These are phyloP conservation scores for Melangyna quadrimaculata DNA, from an alignment of 2,888 invertebrate genomes.

Conservation along the genomic window DNA sequence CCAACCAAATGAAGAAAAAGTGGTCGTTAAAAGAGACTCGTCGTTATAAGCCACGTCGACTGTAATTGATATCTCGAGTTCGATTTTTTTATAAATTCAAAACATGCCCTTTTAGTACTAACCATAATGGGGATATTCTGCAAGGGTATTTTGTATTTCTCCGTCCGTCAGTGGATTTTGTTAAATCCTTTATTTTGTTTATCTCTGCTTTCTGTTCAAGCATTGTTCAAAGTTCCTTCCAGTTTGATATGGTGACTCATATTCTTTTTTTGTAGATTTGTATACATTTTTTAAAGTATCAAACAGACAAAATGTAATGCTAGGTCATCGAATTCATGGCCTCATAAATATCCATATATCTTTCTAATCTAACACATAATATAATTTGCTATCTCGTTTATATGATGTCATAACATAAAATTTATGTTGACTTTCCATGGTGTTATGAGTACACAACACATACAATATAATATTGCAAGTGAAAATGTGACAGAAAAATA, in stretches of 20 bases:
- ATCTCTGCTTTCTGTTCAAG: not conserved
- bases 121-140: too few species aligned
- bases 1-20: too few species aligned
- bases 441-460: not conserved
- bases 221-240: not conserved
- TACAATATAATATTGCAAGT: not conserved
- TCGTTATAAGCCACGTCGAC: too few species aligned
- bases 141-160: too few species aligned
- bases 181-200: too few species aligned
- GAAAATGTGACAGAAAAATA: slow-evolving; percentile 32
- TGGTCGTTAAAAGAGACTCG: too few species aligned
- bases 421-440: slow-evolving; percentile 11
- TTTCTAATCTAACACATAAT: not conserved
- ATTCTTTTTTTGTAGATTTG: not conserved
- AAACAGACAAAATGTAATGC: not conserved
- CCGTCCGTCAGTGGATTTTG: too few species aligned
- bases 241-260: not conserved
- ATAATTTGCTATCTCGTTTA: not conserved
- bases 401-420: not conserved
- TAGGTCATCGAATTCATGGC: slow-evolving; percentile 3
- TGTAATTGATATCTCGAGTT: too few species aligned
- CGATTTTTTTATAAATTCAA: too few species aligned
- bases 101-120: too few species aligned
- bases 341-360: not conserved
- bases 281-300: not conserved